Percentiles rank a stretch among this genome's conserved stretches.
phyloP scores from a whole-genome alignment of 1,140 invertebrate species.

The Bombyx mandarina region DNA sequence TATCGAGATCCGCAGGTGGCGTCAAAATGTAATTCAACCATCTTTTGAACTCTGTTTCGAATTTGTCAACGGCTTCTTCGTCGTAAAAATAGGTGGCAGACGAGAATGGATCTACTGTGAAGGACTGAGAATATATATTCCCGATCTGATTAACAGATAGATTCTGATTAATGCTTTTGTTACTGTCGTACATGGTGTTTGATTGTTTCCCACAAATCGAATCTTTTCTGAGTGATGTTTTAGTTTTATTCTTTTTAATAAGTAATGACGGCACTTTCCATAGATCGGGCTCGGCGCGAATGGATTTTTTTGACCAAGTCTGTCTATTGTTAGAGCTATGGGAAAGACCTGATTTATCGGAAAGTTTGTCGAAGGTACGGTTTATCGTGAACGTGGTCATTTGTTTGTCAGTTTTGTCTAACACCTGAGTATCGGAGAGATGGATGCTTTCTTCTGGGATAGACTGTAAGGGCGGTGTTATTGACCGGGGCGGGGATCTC shows the following conservation, averaged over 20 bases:
- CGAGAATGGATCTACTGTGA: conserved; percentile 78
- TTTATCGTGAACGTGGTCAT: conserved; percentile 48
- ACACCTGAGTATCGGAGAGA: conserved; percentile 34
- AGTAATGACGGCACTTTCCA: conserved; percentile 43
- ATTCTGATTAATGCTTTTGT: conserved; percentile 35
- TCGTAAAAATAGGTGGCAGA: conserved; percentile 81
- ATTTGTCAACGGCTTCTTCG: conserved; percentile 83
- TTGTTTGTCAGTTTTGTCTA: conserved; percentile 43
- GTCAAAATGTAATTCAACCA: conserved; percentile 92
- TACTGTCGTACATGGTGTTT: conserved; percentile 40
- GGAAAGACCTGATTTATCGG: background rate
- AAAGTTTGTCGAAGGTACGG: conserved; percentile 23
- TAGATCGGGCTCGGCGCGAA: conserved; percentile 42
- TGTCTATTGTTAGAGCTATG: conserved; percentile 16
- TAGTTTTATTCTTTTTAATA: conserved; percentile 21
- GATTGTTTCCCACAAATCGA: conserved; percentile 22
- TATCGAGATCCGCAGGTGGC: conserved; percentile 80
- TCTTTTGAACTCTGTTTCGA: conserved; percentile 86
- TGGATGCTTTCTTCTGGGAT: conserved; percentile 66
- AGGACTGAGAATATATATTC: conserved; percentile 72
- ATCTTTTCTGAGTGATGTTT: conserved; percentile 25
- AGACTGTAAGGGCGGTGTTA: conserved; percentile 55
- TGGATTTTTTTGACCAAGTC: conserved; percentile 51
- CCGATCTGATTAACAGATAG: conserved; percentile 41
- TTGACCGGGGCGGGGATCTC: conserved; percentile 50